phyloP scores from a whole-genome alignment of 2,888 invertebrate species.

The Drosophila parthenogenetica region DNA sequence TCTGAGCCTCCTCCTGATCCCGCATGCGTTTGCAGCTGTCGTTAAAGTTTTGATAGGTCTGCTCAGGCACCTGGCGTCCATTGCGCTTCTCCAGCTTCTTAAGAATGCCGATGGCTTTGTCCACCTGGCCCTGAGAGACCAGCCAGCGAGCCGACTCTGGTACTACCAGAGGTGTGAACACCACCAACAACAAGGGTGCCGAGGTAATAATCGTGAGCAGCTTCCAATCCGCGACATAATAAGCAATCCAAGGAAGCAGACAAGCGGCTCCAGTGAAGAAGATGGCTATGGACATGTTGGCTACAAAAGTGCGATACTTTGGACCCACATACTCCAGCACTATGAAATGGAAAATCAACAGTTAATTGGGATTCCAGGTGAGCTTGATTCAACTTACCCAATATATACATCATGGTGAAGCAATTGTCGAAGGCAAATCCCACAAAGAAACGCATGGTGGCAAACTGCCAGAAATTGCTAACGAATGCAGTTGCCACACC shows the following conservation, averaged over 20 bases:
- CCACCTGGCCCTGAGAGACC: constrained; percentile 93
- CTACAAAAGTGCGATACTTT: constrained; percentile 95
- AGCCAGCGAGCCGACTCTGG: constrained; percentile 96
- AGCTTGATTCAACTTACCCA: constrained; percentile 87
- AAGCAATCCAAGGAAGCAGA: constrained; percentile 93
- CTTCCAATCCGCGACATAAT: constrained; percentile 92
- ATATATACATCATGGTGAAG: constrained; percentile 96
- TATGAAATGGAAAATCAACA: constrained; percentile 84
- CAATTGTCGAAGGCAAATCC: constrained; percentile 96
- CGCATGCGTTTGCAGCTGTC: constrained; percentile 89
- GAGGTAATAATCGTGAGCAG: constrained; percentile 91
- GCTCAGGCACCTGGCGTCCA: constrained; percentile 90
- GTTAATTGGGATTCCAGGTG: constrained; percentile 7
- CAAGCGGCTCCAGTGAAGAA: constrained; percentile 94
- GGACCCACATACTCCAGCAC: constrained; percentile 95
- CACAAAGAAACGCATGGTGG: constrained; percentile 92
- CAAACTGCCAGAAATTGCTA: constrained; percentile 91
- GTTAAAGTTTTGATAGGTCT: constrained; percentile 89
- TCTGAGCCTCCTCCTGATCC: constrained; percentile 88
- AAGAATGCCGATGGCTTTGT: constrained; percentile 91
- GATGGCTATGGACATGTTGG: constrained; percentile 95
- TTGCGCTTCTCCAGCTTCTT: constrained; percentile 93
- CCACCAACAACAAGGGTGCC: constrained; percentile 89
- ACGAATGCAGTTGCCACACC: constrained; percentile 91
- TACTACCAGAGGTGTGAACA: constrained; percentile 91